A percentile compares a stretch with the other conserved stretches of the same genome.
These are phyloP conservation scores for Poecilia wingei DNA, from an alignment of 2,797 vertebrate genomes.

Conservation along the genomic window DNA sequence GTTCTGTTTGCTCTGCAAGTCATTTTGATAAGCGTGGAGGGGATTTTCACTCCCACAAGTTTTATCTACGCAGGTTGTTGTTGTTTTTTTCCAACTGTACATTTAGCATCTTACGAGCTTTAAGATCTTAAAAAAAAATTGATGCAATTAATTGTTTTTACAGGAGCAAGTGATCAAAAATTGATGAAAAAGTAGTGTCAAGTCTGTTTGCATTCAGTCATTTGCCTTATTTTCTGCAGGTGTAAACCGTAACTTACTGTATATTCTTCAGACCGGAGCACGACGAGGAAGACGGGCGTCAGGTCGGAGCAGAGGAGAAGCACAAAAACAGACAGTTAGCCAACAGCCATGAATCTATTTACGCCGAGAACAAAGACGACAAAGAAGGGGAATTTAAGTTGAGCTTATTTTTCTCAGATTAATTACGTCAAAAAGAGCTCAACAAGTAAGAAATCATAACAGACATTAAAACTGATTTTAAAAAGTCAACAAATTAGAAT, in stretches of 20 bases:
- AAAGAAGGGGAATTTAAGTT: not conserved
- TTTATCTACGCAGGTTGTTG: not conserved
- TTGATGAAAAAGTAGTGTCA: not conserved
- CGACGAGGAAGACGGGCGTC: not conserved
- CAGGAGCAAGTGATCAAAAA: not conserved
- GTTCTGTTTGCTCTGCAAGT: not conserved
- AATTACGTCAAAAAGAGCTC: not conserved
- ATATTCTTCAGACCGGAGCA: conserved; percentile 58
- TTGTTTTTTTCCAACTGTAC: not conserved
- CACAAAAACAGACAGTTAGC: conserved; percentile 39
- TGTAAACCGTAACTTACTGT: conserved; percentile 63
- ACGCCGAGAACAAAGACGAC: not conserved
- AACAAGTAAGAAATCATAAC: not conserved
- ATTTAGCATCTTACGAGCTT: not conserved
- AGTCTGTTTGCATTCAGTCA: not conserved
- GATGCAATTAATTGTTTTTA: not conserved
- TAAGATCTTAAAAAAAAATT: not conserved
- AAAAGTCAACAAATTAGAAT: not conserved
- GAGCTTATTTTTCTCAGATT: not conserved
- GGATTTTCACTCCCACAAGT: not conserved
- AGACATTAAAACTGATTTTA: not conserved
- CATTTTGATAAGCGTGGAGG: not conserved
- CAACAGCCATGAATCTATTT: not conserved
- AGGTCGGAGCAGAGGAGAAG: conserved; percentile 24
- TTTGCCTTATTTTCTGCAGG: not conserved